Percentiles rank a stretch among this genome's conserved stretches.
These are phyloP conservation scores for Bolborhynchus lineola DNA, from an alignment of 2,113 vertebrate genomes.

Conservation along the genomic window DNA sequence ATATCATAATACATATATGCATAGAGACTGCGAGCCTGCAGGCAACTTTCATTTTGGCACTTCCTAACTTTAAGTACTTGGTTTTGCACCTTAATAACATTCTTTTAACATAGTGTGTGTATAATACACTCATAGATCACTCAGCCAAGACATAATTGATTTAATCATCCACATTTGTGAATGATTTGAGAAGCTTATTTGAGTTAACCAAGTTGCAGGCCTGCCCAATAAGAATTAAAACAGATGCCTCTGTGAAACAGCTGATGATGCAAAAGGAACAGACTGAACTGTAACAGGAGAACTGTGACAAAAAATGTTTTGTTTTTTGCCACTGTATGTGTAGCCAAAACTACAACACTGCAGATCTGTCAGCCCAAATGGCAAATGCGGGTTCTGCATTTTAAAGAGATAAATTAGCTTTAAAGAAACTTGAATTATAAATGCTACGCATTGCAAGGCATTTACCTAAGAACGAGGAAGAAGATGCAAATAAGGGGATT, in stretches of 20 bases:
- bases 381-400: background rate
- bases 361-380: slow-evolving; percentile 42
- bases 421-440: background rate
- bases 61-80: slow-evolving; percentile 17
- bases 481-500: background rate
- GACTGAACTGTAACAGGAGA: slow-evolving; percentile 51
- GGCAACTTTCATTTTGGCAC: slow-evolving; percentile 25
- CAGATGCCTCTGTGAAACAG: slow-evolving; percentile 35
- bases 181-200: slow-evolving; percentile 23
- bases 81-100: slow-evolving; percentile 35
- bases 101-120: background rate
- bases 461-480: background rate
- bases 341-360: slow-evolving; percentile 67
- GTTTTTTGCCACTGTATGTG: slow-evolving; percentile 42
- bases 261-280: slow-evolving; percentile 47
- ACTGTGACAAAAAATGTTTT: slow-evolving; percentile 64
- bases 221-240: slow-evolving; percentile 34
- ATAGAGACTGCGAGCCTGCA: background rate
- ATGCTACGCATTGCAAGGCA: background rate
- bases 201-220: background rate
- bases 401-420: background rate
- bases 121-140: background rate
- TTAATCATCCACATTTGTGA: slow-evolving; percentile 33
- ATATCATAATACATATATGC: background rate
- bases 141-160: slow-evolving; percentile 46